A percentile compares a stretch with the other conserved stretches of the same genome.
These are phyloP conservation scores for Stictonetta naevosa DNA, from an alignment of 2,113 vertebrate genomes.

Conservation along the genomic window DNA sequence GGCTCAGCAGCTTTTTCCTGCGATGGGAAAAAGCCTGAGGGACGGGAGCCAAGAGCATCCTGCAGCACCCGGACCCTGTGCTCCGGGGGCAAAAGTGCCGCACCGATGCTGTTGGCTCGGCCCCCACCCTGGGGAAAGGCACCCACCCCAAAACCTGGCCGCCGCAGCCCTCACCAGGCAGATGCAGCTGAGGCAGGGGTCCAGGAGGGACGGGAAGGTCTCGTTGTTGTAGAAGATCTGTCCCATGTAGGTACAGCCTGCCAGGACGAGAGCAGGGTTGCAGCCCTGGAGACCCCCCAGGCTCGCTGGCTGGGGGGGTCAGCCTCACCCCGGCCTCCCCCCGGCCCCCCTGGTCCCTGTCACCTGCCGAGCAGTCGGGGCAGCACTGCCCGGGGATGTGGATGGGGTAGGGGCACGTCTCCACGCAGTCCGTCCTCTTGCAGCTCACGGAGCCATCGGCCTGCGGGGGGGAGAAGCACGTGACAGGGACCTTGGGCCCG, in stretches of 20 bases:
- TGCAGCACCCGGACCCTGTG: background rate
- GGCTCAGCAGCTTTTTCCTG: too few species aligned
- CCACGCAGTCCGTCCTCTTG: slow-evolving; percentile 79
- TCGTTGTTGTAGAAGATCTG: slow-evolving; percentile 81
- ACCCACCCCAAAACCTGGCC: background rate
- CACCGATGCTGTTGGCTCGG: too few species aligned
- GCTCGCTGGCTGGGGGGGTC: background rate
- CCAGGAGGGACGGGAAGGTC: slow-evolving; percentile 78
- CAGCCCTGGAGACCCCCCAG: background rate
- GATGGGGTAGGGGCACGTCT: slow-evolving; percentile 83
- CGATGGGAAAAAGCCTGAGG: background rate
- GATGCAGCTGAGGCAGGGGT: slow-evolving; percentile 85
- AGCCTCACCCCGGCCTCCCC: too few species aligned
- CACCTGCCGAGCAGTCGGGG: slow-evolving; percentile 83
- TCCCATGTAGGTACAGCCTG: slow-evolving; percentile 83
- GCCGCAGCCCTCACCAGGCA: slow-evolving; percentile 75
- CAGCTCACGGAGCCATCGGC: slow-evolving; percentile 81
- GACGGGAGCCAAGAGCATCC: background rate
- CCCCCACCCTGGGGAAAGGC: background rate
- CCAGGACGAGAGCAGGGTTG: background rate
- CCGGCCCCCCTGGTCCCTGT: background rate
- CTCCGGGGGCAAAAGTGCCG: too few species aligned
- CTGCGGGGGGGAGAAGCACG: slow-evolving; percentile 64
- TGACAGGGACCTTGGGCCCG: slow-evolving; percentile 43
- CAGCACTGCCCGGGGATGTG: slow-evolving; percentile 83